Conservation (phyloP, 2,113 vertebrate genomes). For the Hippoglossus stenolepis region DNA sequence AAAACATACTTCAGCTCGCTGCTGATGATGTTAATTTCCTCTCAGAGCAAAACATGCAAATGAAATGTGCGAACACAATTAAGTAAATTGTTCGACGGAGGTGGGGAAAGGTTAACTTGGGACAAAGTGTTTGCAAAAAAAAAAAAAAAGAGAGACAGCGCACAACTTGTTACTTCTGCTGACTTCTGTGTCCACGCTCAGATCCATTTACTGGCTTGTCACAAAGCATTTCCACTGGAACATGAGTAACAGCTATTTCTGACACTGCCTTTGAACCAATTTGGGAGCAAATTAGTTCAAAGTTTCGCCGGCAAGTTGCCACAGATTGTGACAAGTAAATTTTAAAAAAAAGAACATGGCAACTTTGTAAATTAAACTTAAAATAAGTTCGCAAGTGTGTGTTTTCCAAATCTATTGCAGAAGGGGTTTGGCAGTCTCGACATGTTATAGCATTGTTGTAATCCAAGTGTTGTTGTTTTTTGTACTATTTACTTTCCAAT, state of each 20-base stretch:
- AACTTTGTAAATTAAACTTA: constrained; percentile 4
- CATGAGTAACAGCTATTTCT: constrained; percentile 39
- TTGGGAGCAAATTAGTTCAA: constrained; percentile 28
- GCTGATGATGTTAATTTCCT: constrained; percentile 80
- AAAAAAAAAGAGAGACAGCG: constrained; percentile 30
- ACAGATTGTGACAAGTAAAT: constrained; percentile 16
- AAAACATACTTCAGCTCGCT: constrained; percentile 82
- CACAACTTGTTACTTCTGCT: constrained; percentile 70
- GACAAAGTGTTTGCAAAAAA: constrained; percentile 62
- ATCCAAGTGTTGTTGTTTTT: no score
- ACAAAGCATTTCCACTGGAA: constrained; percentile 40
- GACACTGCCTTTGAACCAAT: constrained; percentile 14
- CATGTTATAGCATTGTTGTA: not conserved
- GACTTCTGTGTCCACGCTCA: constrained; percentile 51
- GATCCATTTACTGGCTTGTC: constrained; percentile 55
- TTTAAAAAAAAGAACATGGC: not conserved
- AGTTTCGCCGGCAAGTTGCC: constrained; percentile 5
- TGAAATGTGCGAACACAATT: constrained; percentile 74
- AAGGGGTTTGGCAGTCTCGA: not conserved
- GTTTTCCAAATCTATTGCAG: not conserved
- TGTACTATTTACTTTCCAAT: not conserved
- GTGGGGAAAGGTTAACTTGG: constrained; percentile 63
- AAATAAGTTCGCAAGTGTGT: not conserved
- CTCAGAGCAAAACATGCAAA: constrained; percentile 81
- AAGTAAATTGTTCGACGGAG: constrained; percentile 69